These are phyloP conservation scores for Littorina saxatilis DNA, from an alignment of 1,140 invertebrate genomes.

Conservation along the genomic window DNA sequence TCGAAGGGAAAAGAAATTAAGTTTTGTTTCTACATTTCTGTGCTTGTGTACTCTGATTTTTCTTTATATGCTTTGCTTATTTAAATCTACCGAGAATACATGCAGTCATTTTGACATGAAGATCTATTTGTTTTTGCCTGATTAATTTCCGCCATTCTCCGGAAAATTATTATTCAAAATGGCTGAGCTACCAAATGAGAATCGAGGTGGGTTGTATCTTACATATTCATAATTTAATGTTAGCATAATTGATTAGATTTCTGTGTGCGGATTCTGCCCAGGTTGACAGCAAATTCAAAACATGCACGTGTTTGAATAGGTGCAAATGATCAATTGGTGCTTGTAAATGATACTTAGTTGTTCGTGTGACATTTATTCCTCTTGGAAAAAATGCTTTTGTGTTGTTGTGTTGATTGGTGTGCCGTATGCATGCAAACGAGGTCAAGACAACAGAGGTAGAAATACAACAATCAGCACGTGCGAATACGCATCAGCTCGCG, in stretches of 20 bases:
- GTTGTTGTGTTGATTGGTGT: conserved; percentile 17
- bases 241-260: conserved; percentile 41
- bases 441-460: conserved; percentile 20
- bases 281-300: too few relatives aligned
- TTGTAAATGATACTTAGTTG: too few relatives aligned
- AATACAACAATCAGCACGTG: conserved; percentile 31
- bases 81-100: too few relatives aligned
- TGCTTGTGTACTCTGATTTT: too few relatives aligned
- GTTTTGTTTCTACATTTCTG: too few relatives aligned
- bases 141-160: conserved; percentile 39
- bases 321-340: too few relatives aligned
- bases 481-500: neutral
- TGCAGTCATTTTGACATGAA: too few relatives aligned
- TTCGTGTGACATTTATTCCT: too few relatives aligned
- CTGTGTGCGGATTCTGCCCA: too few relatives aligned
- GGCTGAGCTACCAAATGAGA: conserved; percentile 40
- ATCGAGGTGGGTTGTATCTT: conserved; percentile 36
- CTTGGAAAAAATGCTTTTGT: conserved; percentile 4
- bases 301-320: too few relatives aligned
- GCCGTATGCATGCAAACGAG: conserved; percentile 40
- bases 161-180: conserved; percentile 42
- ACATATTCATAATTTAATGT: conserved; percentile 44
- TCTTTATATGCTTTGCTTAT: too few relatives aligned
- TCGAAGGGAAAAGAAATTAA: too few relatives aligned
- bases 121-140: neutral